Conservation (phyloP, 2,797 vertebrate species). For the Heliangelus exortis region DNA sequence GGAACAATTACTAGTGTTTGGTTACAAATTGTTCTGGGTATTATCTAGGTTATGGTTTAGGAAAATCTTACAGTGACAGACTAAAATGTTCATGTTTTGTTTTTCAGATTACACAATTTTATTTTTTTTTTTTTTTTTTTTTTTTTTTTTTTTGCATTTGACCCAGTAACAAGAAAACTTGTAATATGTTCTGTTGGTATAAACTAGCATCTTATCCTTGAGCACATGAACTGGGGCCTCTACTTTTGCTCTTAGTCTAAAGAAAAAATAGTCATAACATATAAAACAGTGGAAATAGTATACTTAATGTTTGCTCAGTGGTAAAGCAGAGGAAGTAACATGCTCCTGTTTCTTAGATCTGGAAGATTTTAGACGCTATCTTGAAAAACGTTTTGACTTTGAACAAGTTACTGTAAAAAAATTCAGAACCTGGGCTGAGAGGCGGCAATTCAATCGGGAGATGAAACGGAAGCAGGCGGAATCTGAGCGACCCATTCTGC, state of each 20-base stretch:
- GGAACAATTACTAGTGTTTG: not conserved
- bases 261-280: not conserved
- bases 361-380: slow-evolving; percentile 92
- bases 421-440: slow-evolving; percentile 97
- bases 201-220: not conserved
- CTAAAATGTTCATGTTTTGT: not conserved
- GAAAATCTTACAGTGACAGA: not conserved
- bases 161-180: not conserved
- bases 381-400: slow-evolving; percentile 97
- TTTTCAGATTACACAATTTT: not conserved
- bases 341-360: slow-evolving; percentile 79
- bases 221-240: not conserved
- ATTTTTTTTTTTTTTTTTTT: not conserved
- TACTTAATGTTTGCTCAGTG: not conserved
- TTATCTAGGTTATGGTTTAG: not conserved
- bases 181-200: not conserved
- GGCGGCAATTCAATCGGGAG: slow-evolving; percentile 96
- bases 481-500: slow-evolving; percentile 94
- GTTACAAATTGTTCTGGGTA: not conserved
- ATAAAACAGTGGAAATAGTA: not conserved
- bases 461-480: slow-evolving; percentile 98
- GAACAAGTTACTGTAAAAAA: slow-evolving; percentile 99
- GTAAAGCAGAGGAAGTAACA: not conserved
- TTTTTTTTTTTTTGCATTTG: not conserved
- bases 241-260: not conserved